phyloP scores from a whole-genome alignment of 2,113 vertebrate species.

The Ranitomeya imitator region DNA sequence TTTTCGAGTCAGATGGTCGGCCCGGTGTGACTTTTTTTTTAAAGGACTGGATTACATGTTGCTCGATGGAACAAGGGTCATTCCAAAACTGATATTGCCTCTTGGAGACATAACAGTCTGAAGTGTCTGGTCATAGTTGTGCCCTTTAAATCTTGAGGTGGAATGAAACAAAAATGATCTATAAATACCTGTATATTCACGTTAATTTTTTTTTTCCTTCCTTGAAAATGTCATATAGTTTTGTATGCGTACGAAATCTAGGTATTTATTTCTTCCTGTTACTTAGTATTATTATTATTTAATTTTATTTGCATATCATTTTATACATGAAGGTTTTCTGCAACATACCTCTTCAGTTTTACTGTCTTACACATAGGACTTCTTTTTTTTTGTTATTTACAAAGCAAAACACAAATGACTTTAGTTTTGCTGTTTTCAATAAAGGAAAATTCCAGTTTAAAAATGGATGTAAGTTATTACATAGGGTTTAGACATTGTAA shows the following conservation, averaged over 20 bases:
- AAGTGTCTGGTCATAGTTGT: constrained; percentile 46
- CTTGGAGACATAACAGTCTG: constrained; percentile 63
- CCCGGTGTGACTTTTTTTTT: neutral
- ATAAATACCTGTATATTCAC: constrained; percentile 42
- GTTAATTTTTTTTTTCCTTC: constrained; percentile 1
- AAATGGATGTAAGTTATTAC: neutral
- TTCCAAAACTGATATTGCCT: constrained; percentile 64
- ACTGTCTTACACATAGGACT: neutral
- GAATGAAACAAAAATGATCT: constrained; percentile 10
- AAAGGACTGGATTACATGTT: constrained; percentile 36
- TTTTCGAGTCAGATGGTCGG: neutral
- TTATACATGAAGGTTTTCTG: constrained; percentile 41
- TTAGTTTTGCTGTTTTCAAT: constrained; percentile 27
- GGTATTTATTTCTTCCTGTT: constrained; percentile 47
- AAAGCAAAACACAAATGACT: neutral
- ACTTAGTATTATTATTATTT: constrained; percentile 51
- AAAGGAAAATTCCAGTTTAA: constrained; percentile 20
- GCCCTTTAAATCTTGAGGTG: constrained; percentile 43
- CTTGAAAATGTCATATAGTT: constrained; percentile 36
- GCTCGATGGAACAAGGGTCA: constrained; percentile 61
- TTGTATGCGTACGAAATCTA: constrained; percentile 30
- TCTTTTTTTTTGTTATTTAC: constrained; percentile 2
- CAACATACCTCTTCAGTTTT: constrained; percentile 43
- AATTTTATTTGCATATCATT: constrained; percentile 48
- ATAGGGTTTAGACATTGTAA: neutral